Conservation (phyloP, 2,797 vertebrate genomes). For the Sebastes diaconus region DNA sequence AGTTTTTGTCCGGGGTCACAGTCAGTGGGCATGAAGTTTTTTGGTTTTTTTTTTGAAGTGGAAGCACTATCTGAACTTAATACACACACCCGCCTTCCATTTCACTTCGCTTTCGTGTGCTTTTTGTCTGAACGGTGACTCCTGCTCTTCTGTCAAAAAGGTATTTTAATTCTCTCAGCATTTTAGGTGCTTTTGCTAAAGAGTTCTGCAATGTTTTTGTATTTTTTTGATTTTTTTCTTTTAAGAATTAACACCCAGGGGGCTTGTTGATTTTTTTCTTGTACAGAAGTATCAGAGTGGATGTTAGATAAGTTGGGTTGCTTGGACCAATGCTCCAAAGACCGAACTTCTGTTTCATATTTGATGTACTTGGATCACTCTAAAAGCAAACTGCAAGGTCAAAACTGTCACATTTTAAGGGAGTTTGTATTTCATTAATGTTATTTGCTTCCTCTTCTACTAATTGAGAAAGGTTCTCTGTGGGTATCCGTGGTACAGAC, state of each 20-base stretch:
- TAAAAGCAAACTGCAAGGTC: constrained; percentile 50
- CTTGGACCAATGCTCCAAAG: constrained; percentile 72
- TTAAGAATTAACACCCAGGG: constrained; percentile 55
- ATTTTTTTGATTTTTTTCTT: constrained; percentile 40
- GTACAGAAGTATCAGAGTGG: constrained; percentile 69
- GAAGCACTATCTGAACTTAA: constrained; percentile 57
- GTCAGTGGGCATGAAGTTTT: constrained; percentile 43
- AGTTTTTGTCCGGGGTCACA: constrained; percentile 44
- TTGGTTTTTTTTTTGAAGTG: constrained; percentile 29
- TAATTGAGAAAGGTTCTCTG: constrained; percentile 29
- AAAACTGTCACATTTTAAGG: constrained; percentile 46
- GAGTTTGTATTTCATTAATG: constrained; percentile 50
- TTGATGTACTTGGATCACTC: constrained; percentile 56
- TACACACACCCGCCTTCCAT: constrained; percentile 54
- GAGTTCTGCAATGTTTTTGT: constrained; percentile 54
- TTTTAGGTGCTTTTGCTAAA: constrained; percentile 73
- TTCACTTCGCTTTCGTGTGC: constrained; percentile 50
- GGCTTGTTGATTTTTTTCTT: constrained; percentile 51
- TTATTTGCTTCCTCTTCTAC: constrained; percentile 45
- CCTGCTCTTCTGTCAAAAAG: constrained; percentile 46
- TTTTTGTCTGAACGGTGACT: constrained; percentile 43
- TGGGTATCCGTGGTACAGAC: constrained; percentile 28
- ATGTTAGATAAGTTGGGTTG: constrained; percentile 66
- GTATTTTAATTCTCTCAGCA: constrained; percentile 73
- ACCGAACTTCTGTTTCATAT: constrained; percentile 58